These are phyloP conservation scores for Aphelenchoides avenae DNA, from an alignment of 1,140 invertebrate species.

Conservation along the genomic window DNA sequence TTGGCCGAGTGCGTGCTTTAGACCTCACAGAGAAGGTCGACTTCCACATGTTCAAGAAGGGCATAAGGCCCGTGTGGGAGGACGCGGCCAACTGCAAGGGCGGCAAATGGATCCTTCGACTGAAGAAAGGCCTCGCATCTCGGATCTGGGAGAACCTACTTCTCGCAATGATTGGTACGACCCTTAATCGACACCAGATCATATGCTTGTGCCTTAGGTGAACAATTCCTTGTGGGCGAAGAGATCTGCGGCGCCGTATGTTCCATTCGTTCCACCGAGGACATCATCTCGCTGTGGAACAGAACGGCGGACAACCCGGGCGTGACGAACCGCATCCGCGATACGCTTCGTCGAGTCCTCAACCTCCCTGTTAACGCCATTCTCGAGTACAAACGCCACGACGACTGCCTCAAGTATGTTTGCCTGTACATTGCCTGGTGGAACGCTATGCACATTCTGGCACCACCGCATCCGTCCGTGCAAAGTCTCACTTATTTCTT, in stretches of 20 bases:
- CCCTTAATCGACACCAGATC: not conserved
- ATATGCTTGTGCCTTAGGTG: constrained; percentile 64
- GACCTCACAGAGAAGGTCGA: constrained; percentile 83
- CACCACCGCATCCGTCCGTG: too few relatives aligned
- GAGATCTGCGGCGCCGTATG: constrained; percentile 97
- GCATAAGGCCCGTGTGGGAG: constrained; percentile 98
- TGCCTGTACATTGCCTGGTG: not conserved
- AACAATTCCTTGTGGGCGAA: constrained; percentile 97
- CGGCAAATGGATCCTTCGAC: constrained; percentile 92
- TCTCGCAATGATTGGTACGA: constrained; percentile 75
- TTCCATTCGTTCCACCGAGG: constrained; percentile 89
- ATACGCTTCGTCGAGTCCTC: constrained; percentile 84
- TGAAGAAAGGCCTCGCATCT: constrained; percentile 87
- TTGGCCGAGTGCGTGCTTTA: constrained; percentile 42
- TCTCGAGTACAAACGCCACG: constrained; percentile 94
- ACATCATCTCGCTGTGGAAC: constrained; percentile 97
- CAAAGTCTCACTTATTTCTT: constrained; percentile 1
- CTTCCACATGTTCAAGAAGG: constrained; percentile 94
- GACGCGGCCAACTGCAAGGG: constrained; percentile 88
- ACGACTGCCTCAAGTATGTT: constrained; percentile 67
- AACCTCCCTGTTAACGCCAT: constrained; percentile 84
- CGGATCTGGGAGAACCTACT: constrained; percentile 97
- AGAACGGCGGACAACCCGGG: constrained; percentile 79
- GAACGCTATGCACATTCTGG: not conserved
- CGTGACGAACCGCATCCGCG: constrained; percentile 82